Conservation (phyloP, 2,888 invertebrate species). For the Trachelus stipa region DNA sequence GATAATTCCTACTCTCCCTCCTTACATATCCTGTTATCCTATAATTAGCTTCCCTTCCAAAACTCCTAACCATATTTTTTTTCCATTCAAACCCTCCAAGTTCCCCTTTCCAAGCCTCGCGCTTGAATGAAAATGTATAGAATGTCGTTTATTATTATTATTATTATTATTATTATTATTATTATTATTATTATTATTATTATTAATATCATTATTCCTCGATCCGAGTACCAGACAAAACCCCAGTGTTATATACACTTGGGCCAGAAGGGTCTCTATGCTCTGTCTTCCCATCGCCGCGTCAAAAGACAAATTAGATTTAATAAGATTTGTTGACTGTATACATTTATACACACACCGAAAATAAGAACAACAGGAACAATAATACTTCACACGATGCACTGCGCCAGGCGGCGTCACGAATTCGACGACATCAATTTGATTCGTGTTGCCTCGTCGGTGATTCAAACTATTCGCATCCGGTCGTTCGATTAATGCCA, state of each 20-base stretch:
- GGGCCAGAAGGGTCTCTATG: conserved; percentile 60
- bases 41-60: neutral
- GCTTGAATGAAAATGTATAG: neutral
- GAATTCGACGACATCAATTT: neutral
- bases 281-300: conserved; percentile 67
- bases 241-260: conserved; percentile 39
- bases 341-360: conserved; percentile 44
- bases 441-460: neutral
- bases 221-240: neutral
- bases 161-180: too few species aligned
- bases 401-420: conserved; percentile 33
- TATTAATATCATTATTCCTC: neutral
- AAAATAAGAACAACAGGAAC: conserved; percentile 9
- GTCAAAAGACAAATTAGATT: conserved; percentile 65
- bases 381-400: conserved; percentile 23
- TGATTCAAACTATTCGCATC: neutral
- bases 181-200: neutral
- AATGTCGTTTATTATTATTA: neutral
- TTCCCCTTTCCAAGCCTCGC: neutral
- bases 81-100: neutral
- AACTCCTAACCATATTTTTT: conserved; percentile 3
- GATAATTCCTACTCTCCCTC: conserved; percentile 14
- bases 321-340: conserved; percentile 65
- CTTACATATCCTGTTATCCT: conserved; percentile 2
- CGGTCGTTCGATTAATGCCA: neutral